Conservation (phyloP, 2,888 invertebrate species). For the Lochmaea capreae region DNA sequence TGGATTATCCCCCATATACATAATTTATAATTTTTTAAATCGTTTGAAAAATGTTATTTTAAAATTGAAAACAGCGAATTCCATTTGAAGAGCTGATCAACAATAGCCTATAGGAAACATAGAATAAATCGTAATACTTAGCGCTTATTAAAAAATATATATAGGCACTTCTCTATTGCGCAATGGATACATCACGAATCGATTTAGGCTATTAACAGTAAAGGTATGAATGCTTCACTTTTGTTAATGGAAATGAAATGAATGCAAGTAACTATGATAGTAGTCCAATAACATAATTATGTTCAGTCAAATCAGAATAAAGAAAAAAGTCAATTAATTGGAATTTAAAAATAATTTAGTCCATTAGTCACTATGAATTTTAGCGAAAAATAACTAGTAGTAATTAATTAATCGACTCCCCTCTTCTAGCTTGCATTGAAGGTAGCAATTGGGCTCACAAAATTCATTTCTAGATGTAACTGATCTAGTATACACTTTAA, state of each 20-base stretch:
- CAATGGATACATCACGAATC: conserved; percentile 6
- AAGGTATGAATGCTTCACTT: not conserved
- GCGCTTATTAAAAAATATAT: not conserved
- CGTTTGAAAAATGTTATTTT: not conserved
- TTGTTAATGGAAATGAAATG: not conserved
- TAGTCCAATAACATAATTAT: no score
- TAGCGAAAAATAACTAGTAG: no score
- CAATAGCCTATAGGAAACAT: not conserved
- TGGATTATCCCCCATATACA: not conserved
- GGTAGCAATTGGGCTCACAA: no score
- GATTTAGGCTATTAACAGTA: not conserved
- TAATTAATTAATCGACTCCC: no score
- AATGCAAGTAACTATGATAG: no score
- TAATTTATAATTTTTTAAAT: not conserved
- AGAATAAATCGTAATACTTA: not conserved
- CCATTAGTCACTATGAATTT: no score
- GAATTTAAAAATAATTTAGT: no score
- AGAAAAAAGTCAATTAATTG: no score
- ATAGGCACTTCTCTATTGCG: not conserved
- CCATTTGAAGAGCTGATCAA: not conserved
- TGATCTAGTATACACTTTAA: no score
- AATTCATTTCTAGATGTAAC: no score
- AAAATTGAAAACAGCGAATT: not conserved
- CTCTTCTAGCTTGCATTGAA: no score
- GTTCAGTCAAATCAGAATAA: no score